Evolutionary conservation across 2,888 invertebrate genomes (phyloP).

Genomic region (Antitype chi): DNA sequence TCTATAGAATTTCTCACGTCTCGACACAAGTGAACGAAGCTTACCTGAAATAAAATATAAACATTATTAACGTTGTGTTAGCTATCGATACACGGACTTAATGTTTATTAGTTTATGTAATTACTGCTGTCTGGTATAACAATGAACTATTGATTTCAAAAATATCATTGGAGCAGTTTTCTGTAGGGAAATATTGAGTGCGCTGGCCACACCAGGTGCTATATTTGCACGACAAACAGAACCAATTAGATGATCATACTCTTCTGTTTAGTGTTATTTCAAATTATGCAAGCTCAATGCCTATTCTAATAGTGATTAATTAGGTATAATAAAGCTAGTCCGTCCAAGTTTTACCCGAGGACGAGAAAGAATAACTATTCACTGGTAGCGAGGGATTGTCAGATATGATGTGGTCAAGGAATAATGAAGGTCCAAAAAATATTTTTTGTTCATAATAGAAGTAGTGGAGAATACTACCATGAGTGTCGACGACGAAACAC

Average conservation of each 20-base stretch:
- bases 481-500: neutral
- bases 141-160: slow-evolving; percentile 42
- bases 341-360: neutral
- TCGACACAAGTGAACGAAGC: slow-evolving; percentile 55
- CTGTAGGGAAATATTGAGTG: slow-evolving; percentile 21
- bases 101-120: slow-evolving; percentile 25
- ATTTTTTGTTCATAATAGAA: neutral
- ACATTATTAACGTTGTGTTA: slow-evolving; percentile 47
- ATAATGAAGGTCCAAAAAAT: neutral
- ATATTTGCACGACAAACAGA: slow-evolving; percentile 28
- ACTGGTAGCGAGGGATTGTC: neutral
- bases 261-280: neutral
- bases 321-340: neutral
- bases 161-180: slow-evolving; percentile 27
- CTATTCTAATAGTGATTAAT: neutral
- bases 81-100: slow-evolving; percentile 17
- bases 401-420: neutral
- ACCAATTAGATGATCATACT: slow-evolving; percentile 24
- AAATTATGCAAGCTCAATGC: no score
- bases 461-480: neutral
- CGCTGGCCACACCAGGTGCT: slow-evolving; percentile 10
- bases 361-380: neutral
- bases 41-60: slow-evolving; percentile 72
- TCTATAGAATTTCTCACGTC: slow-evolving; percentile 75
- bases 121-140: slow-evolving; percentile 36